Evolutionary conservation across 1,140 invertebrate genomes (phyloP).

Genomic region (Metaphire vulgaris): DNA sequence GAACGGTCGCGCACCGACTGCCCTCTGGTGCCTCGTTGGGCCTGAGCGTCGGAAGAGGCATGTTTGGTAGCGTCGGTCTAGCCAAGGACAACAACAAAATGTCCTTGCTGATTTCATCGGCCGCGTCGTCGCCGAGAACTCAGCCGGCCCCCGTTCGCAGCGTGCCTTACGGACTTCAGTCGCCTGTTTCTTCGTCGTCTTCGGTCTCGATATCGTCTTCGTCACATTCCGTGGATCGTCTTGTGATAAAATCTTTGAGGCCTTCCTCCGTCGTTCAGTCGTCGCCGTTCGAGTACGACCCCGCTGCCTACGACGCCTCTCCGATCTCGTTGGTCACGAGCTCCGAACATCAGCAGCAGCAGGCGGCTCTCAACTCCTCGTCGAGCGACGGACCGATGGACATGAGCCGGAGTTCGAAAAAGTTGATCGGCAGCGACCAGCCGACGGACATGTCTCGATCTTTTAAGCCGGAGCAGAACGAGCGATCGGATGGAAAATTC

Average conservation of each 20-base stretch:
- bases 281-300: not conserved
- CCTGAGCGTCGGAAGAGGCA: too few species aligned
- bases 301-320: not conserved
- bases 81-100: not conserved
- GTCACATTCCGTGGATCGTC: not conserved
- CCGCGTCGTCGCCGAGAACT: not conserved
- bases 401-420: not conserved
- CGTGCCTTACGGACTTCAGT: not conserved
- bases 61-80: not conserved
- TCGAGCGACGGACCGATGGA: not conserved
- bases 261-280: not conserved
- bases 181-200: not conserved
- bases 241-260: not conserved
- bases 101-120: not conserved
- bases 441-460: not conserved
- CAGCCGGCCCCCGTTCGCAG: not conserved
- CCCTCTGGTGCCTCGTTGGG: not conserved
- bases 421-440: not conserved
- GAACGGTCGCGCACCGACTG: not conserved
- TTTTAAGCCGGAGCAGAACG: too few species aligned
- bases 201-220: too few species aligned
- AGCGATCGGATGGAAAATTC: too few species aligned
- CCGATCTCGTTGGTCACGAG: not conserved
- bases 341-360: not conserved
- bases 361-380: too few species aligned